Evolutionary conservation across 2,888 invertebrate species (phyloP).

Genomic region (Baccha elongata): DNA sequence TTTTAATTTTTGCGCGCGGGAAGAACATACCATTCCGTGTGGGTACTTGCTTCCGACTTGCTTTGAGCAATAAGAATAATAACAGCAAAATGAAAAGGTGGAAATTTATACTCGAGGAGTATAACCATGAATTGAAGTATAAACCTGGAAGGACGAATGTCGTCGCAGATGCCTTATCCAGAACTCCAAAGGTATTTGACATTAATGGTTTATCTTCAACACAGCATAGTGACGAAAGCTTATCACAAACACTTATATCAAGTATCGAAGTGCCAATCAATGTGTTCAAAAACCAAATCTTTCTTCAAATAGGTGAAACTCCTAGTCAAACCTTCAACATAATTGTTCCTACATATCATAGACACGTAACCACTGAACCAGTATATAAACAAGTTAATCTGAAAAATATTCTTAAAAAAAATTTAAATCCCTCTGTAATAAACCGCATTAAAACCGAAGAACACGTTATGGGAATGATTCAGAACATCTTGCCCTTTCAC

Average conservation of each 20-base stretch:
- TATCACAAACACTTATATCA: conserved; percentile 32
- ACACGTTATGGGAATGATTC: conserved; percentile 6
- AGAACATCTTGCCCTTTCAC: conserved; percentile 12
- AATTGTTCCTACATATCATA: too few relatives aligned
- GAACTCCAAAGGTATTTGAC: not conserved
- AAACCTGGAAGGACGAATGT: conserved; percentile 2
- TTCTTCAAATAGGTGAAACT: conserved; percentile 15
- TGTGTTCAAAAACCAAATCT: conserved; percentile 40
- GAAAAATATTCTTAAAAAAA: conserved; percentile 14
- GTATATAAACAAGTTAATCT: conserved; percentile 8
- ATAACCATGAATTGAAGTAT: conserved; percentile 12
- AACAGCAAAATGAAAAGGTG: conserved; percentile 36
- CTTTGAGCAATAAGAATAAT: too few relatives aligned
- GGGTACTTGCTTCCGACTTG: too few relatives aligned
- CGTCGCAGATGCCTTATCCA: too few relatives aligned
- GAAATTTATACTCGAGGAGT: too few relatives aligned
- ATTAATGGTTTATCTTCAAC: conserved; percentile 29
- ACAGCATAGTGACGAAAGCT: conserved; percentile 44
- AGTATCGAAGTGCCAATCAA: conserved; percentile 37
- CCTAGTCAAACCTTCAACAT: conserved; percentile 12
- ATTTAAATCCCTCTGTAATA: too few relatives aligned
- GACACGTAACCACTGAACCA: conserved; percentile 27
- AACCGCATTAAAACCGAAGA: conserved; percentile 8
- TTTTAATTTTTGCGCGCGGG: too few relatives aligned
- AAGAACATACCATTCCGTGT: too few relatives aligned